Percentiles rank a stretch among this genome's conserved stretches.
Evolutionary conservation across 2,888 invertebrate genomes (phyloP).

Genomic region (Invenusta paracnida): DNA sequence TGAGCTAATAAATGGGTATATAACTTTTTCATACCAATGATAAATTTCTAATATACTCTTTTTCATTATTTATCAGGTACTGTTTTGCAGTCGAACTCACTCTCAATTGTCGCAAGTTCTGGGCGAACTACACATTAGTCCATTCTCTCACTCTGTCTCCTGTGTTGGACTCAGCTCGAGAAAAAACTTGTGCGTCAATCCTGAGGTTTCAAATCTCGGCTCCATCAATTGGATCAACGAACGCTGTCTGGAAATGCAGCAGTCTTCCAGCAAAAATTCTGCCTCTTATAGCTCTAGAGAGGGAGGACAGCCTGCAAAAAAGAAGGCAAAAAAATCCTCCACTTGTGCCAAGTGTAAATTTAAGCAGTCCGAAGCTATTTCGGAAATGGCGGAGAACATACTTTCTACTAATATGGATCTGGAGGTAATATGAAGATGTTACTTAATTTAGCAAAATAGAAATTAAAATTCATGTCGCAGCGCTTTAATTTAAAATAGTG

Average conservation of each 20-base stretch:
- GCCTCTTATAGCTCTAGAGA: background rate
- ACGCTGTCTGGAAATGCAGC: slow-evolving; percentile 58
- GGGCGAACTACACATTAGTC: slow-evolving; percentile 80
- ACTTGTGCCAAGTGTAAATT: slow-evolving; percentile 24
- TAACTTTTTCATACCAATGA: too few relatives aligned
- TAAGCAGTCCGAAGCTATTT: slow-evolving; percentile 49
- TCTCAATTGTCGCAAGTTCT: slow-evolving; percentile 91
- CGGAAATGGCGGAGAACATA: background rate
- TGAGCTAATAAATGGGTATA: too few relatives aligned
- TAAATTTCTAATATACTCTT: too few relatives aligned
- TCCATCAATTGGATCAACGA: slow-evolving; percentile 81
- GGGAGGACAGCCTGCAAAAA: background rate
- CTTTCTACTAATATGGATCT: slow-evolving; percentile 61
- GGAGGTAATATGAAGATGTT: background rate
- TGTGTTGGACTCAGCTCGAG: slow-evolving; percentile 82
- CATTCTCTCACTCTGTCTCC: slow-evolving; percentile 68
- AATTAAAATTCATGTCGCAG: too few relatives aligned
- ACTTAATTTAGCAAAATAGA: too few relatives aligned
- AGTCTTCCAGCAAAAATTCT: slow-evolving; percentile 42
- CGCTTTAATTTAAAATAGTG: too few relatives aligned
- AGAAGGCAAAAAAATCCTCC: background rate
- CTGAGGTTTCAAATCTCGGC: slow-evolving; percentile 70
- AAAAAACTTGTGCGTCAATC: slow-evolving; percentile 81
- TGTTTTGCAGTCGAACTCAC: slow-evolving; percentile 90
- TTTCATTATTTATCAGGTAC: too few relatives aligned